Conservation (phyloP, 2,888 invertebrate species). For the Lasioglossum lativentre region DNA sequence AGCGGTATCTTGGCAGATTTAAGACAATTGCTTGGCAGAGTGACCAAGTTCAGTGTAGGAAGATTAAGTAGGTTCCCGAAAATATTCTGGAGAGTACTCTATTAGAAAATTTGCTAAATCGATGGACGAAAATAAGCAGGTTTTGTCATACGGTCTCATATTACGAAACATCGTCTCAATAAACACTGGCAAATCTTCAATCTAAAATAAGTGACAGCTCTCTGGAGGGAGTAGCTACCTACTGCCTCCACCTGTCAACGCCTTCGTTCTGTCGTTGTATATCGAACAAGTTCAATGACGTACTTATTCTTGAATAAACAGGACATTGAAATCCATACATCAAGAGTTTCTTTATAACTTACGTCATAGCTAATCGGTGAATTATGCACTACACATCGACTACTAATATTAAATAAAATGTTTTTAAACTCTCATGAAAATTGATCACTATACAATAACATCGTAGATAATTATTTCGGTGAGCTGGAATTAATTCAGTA, state of each 20-base stretch:
- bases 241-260: background rate
- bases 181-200: slow-evolving; percentile 11
- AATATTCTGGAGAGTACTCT: background rate
- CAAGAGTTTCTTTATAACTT: background rate
- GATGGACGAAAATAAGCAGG: background rate
- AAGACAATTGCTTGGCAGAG: background rate
- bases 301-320: background rate
- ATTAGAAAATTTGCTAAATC: background rate
- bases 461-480: no score
- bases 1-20: background rate
- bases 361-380: background rate
- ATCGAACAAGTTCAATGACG: background rate
- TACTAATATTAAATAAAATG: no score
- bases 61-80: background rate
- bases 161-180: slow-evolving; percentile 22
- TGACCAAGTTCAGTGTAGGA: background rate
- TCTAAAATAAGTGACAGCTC: slow-evolving; percentile 1
- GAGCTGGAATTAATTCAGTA: no score
- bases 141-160: slow-evolving; percentile 3
- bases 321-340: background rate
- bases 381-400: background rate
- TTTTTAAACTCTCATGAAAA: no score
- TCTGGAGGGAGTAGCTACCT: background rate
- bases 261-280: background rate
- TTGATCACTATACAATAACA: no score